Conservation (phyloP, 2,888 invertebrate genomes). For the Drosophila formosana region DNA sequence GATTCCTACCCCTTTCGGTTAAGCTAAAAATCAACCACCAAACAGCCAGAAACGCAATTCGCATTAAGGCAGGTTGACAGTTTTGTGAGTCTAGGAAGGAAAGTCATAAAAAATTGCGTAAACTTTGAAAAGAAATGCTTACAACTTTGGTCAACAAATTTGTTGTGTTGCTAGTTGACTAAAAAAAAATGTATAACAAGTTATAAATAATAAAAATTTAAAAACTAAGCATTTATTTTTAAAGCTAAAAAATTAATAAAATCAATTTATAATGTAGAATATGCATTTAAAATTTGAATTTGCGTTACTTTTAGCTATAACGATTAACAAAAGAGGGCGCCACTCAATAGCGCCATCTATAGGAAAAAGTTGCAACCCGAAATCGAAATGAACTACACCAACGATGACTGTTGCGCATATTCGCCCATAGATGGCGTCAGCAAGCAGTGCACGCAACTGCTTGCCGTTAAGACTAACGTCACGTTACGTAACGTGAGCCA, state of each 20-base stretch:
- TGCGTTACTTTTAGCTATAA: not conserved
- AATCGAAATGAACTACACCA: too few relatives aligned
- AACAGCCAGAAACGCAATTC: slow-evolving; percentile 29
- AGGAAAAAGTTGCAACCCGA: not conserved
- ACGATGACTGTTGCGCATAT: not conserved
- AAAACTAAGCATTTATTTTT: too few relatives aligned
- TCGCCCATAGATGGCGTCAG: slow-evolving; percentile 29
- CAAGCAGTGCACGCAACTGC: not conserved
- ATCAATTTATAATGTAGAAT: not conserved
- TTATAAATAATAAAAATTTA: too few relatives aligned
- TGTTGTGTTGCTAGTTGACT: not conserved
- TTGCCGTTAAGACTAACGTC: not conserved
- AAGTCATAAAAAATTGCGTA: slow-evolving; percentile 14
- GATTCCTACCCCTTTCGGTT: not conserved
- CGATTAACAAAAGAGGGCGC: slow-evolving; percentile 2
- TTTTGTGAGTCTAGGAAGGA: slow-evolving; percentile 4
- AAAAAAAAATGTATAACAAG: too few relatives aligned
- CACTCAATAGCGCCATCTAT: slow-evolving; percentile 38
- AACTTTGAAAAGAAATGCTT: not conserved
- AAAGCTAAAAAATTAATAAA: not conserved
- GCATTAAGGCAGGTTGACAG: slow-evolving; percentile 55
- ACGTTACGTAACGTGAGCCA: slow-evolving; percentile 1
- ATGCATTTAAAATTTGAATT: not conserved
- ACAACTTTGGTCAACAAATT: not conserved
- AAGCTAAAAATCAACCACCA: slow-evolving; percentile 39